Percentiles rank a stretch among this genome's conserved stretches.
Conservation (phyloP, 2,888 invertebrate species). For the Hylaea fasciaria region DNA sequence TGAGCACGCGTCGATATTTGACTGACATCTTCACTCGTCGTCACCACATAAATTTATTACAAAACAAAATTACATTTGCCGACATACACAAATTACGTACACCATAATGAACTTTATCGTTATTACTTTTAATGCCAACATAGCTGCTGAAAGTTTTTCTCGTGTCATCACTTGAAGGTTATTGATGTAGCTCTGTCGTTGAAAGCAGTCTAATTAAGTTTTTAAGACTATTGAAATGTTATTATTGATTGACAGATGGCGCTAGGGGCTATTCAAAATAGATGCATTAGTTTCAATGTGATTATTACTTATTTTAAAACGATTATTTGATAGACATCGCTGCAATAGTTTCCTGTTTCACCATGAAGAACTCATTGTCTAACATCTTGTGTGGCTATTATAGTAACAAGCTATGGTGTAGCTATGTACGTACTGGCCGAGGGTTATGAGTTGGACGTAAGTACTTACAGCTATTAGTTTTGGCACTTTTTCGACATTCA, state of each 20-base stretch:
- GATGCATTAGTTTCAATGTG: conserved; percentile 65
- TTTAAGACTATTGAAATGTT: conserved; percentile 78
- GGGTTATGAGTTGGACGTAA: no score
- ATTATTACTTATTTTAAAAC: conserved; percentile 50
- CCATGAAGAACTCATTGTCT: conserved; percentile 36
- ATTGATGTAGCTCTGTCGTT: conserved; percentile 70
- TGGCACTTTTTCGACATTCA: no score
- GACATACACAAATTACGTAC: conserved; percentile 26
- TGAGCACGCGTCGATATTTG: conserved; percentile 80
- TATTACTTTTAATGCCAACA: conserved; percentile 22
- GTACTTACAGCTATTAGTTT: no score
- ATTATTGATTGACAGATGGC: conserved; percentile 82
- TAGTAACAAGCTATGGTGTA: no score
- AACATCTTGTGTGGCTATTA: conserved; percentile 51
- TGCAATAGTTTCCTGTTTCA: conserved; percentile 31
- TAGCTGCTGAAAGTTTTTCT: conserved; percentile 34
- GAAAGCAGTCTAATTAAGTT: conserved; percentile 83
- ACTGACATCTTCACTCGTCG: conserved; percentile 81
- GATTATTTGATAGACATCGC: conserved; percentile 42
- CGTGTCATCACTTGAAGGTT: conserved; percentile 46
- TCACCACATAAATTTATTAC: conserved; percentile 74
- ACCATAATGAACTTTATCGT: conserved; percentile 52
- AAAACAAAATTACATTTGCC: conserved; percentile 49
- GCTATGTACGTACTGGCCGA: no score
- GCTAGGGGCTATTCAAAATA: conserved; percentile 79